Base-by-base conservation (phyloP, 1,140 invertebrate genomes). In the Cataglyphis hispanica region DNA sequence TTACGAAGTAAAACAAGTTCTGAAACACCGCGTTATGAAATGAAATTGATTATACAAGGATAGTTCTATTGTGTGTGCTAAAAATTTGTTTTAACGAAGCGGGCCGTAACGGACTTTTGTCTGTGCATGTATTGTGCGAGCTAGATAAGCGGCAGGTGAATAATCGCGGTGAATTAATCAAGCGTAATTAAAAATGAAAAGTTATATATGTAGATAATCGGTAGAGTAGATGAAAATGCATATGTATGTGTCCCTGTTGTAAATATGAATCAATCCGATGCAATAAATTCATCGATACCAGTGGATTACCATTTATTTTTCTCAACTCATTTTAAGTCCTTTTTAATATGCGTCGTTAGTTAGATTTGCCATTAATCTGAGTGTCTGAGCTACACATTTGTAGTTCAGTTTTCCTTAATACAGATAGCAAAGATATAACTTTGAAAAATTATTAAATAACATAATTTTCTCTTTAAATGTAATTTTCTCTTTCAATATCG, bases 221-320 rank as follows among this genome's bases (percentile, higher is more conserved):
- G 63, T 94, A 94, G 90, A 94, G 87, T 93, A 94, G 92, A 93
- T 90, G 88, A 91, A 92, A 93, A 93, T 93, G 91, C 92, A 93
- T 93, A 95, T 93, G 90, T 94, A 93, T 93, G 93, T 94, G 91
- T 94, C 91, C 91, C 89, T 89, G 89, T 89, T 94, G 94, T 94
- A 94, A 93, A 94, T 95, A 95, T 91, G 92, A 93, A 83, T 92
- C 90, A 89, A 93, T 92, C 91, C 92, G 92, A 94, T 93, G 94
- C 94, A 95, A 95, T 95, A 95, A 95, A 95, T 92, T 92, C 88
- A 91, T 93, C 92, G 91, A 92, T 91, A 86, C 77, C 83, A 87
- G 37, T 86, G 60, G 81, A 67, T 16, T 6, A 25, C 7, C 13
- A 22, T 3, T 78, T 37, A 31, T 75, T 58, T 25, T 31, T 43